A percentile compares a stretch with the other conserved stretches of the same genome.
phyloP scores from a whole-genome alignment of 2,113 vertebrate species.

The Narcine bancroftii region DNA sequence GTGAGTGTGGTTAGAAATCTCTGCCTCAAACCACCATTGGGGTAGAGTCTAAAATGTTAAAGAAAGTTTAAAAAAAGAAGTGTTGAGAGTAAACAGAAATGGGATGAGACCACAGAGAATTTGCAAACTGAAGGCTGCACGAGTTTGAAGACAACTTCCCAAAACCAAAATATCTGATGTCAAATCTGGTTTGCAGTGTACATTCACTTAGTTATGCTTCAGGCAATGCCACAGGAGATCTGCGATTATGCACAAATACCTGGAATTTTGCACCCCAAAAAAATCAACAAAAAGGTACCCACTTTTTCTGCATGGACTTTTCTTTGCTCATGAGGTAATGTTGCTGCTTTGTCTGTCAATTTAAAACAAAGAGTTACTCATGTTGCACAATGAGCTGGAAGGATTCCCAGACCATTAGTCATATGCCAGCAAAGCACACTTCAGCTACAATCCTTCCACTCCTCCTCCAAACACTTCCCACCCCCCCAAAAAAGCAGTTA shows the following conservation, averaged over 20 bases:
- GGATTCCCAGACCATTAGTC: constrained; percentile 31
- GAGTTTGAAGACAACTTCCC: background rate
- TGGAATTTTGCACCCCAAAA: constrained; percentile 4
- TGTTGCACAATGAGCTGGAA: background rate
- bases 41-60: background rate
- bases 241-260: background rate
- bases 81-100: background rate
- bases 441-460: background rate
- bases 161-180: background rate
- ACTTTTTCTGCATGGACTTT: constrained; percentile 96
- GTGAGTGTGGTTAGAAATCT: background rate
- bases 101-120: background rate
- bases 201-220: background rate
- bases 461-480: background rate
- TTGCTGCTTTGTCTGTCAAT: constrained; percentile 82
- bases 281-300: constrained; percentile 41
- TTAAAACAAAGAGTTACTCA: constrained; percentile 3
- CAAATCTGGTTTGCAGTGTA: background rate
- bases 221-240: background rate
- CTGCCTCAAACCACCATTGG: background rate
- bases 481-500: background rate
- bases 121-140: background rate
- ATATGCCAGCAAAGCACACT: constrained; percentile 7
- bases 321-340: constrained; percentile 86
- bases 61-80: background rate